Percentiles rank a stretch among this genome's conserved stretches.
Evolutionary conservation across 2,113 vertebrate species (phyloP).

Genomic region (Butastur rufipennis): DNA sequence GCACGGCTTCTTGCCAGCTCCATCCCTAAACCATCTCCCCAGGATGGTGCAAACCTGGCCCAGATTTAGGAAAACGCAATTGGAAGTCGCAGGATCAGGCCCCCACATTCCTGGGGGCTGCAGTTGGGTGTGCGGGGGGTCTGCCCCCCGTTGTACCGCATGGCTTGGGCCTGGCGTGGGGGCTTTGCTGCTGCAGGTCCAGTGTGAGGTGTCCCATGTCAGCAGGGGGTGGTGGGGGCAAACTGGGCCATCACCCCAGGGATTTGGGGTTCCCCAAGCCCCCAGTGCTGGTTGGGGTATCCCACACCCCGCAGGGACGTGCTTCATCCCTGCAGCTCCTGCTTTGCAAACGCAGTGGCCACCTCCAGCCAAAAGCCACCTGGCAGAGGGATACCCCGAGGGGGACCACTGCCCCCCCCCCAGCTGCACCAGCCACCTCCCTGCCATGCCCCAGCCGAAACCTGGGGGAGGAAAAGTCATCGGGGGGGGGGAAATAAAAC

Average conservation of each 20-base stretch:
- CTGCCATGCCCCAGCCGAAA: rapidly evolving
- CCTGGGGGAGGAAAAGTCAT: too few species aligned
- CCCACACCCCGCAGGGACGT: background rate
- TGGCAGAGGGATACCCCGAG: background rate
- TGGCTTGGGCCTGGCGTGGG: rapidly evolving
- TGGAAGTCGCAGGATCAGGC: background rate
- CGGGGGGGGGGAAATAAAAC: background rate
- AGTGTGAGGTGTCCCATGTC: background rate
- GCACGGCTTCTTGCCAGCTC: rapidly evolving
- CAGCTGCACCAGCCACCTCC: background rate
- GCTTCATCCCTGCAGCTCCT: background rate
- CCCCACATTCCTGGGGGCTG: background rate
- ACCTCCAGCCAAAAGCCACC: background rate
- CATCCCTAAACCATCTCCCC: background rate
- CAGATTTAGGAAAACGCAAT: background rate
- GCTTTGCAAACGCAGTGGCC: background rate
- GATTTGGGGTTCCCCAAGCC: background rate
- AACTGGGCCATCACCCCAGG: rapidly evolving
- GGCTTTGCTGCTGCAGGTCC: background rate
- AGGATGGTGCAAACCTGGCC: background rate
- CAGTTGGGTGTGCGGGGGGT: rapidly evolving
- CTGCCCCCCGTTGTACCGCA: background rate
- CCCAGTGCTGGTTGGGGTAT: background rate
- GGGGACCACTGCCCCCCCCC: background rate
- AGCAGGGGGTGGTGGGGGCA: background rate